Evolutionary conservation across 2,113 vertebrate species (phyloP).

Genomic region (Glaucidium brasilianum): DNA sequence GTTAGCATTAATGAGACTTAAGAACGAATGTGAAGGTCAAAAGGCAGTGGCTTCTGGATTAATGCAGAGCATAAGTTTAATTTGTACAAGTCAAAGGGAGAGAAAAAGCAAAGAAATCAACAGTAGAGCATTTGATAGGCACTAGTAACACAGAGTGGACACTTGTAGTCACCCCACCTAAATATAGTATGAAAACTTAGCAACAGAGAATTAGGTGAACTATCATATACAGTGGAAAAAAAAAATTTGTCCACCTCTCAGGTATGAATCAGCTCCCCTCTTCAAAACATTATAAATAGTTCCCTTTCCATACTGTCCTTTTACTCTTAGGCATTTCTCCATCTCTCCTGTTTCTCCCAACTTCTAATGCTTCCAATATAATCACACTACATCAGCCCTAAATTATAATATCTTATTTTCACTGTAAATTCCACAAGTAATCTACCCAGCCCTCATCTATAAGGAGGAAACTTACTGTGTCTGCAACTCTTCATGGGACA

Average conservation of each 20-base stretch:
- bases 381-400: neutral
- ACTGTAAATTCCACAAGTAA: neutral
- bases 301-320: neutral
- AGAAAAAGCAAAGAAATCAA: neutral
- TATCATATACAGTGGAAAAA: neutral
- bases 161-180: neutral
- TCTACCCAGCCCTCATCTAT: neutral
- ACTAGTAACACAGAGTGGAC: neutral
- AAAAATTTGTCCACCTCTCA: neutral
- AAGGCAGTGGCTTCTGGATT: neutral
- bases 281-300: neutral
- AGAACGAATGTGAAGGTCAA: neutral
- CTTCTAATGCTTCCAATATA: neutral
- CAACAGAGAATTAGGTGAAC: neutral
- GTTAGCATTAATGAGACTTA: neutral
- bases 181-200: neutral
- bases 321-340: neutral
- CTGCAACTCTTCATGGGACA: neutral
- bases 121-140: neutral
- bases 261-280: neutral
- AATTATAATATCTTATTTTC: neutral
- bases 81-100: neutral
- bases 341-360: neutral
- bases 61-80: neutral
- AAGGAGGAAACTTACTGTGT: neutral